Conservation (phyloP, 2,888 invertebrate genomes). For the Phania funesta region DNA sequence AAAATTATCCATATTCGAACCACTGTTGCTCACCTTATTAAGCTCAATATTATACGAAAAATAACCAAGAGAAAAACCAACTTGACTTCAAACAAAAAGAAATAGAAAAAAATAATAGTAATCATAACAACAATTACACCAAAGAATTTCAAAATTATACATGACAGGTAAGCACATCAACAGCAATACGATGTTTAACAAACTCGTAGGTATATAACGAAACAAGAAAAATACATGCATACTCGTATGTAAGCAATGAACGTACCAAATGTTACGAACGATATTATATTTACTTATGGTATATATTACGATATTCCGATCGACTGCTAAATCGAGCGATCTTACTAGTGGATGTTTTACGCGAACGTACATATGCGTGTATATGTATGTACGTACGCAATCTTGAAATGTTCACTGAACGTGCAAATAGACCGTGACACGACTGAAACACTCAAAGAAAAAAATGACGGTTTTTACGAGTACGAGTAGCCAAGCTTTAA, state of each 20-base stretch:
- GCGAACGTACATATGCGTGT: not conserved
- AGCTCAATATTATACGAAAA: slow-evolving; percentile 45
- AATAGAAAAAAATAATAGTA: not conserved
- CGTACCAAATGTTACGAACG: not conserved
- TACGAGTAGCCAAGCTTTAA: slow-evolving; percentile 10
- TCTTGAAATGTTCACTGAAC: not conserved
- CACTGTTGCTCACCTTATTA: slow-evolving; percentile 44
- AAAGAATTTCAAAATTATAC: slow-evolving; percentile 18
- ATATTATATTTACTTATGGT: no score
- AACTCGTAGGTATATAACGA: not conserved
- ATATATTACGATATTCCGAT: no score
- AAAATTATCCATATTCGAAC: slow-evolving; percentile 13
- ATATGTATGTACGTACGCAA: not conserved
- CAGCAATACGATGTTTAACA: not conserved
- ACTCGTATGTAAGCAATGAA: not conserved
- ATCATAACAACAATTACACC: not conserved
- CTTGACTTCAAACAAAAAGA: slow-evolving; percentile 11
- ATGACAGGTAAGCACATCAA: not conserved
- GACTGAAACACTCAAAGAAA: not conserved
- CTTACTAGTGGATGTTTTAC: no score
- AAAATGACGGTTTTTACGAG: no score
- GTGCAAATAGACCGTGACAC: not conserved
- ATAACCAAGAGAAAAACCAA: slow-evolving; percentile 20
- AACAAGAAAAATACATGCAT: not conserved
- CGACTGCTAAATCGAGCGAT: no score